These are phyloP conservation scores for Adelognathus sp. DNA, from an alignment of 2,888 invertebrate species.

Conservation along the genomic window DNA sequence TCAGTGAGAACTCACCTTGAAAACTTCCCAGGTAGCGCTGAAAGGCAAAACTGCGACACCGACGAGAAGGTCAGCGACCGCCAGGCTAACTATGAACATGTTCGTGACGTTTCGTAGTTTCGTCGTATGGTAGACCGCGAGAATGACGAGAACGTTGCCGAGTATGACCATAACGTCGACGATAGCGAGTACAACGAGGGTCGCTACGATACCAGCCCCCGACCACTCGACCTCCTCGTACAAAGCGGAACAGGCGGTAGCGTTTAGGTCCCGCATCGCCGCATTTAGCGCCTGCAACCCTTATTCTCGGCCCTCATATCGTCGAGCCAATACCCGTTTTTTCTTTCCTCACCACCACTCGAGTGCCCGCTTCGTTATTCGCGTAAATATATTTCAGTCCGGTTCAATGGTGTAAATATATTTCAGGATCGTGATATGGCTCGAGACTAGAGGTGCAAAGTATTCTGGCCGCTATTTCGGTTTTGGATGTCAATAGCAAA, in stretches of 20 bases:
- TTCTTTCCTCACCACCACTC: slow-evolving; percentile 1
- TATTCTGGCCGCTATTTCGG: no score
- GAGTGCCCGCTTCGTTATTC: slow-evolving; percentile 14
- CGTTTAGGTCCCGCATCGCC: slow-evolving; percentile 89
- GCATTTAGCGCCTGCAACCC: slow-evolving; percentile 74
- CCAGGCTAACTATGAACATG: slow-evolving; percentile 97
- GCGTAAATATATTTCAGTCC: not conserved
- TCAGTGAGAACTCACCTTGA: slow-evolving; percentile 85
- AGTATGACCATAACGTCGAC: slow-evolving; percentile 95
- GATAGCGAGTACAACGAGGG: slow-evolving; percentile 89
- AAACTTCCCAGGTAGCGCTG: slow-evolving; percentile 96
- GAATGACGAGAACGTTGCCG: slow-evolving; percentile 95
- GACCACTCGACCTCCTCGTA: slow-evolving; percentile 92
- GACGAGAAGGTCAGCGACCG: slow-evolving; percentile 97
- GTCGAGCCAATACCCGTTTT: not conserved
- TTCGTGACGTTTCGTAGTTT: slow-evolving; percentile 98
- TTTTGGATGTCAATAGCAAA: no score
- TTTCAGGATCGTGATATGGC: no score
- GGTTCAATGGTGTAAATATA: no score
- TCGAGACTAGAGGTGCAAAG: no score
- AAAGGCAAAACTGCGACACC: slow-evolving; percentile 97
- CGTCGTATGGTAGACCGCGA: slow-evolving; percentile 94
- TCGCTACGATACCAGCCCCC: slow-evolving; percentile 89
- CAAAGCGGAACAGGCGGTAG: slow-evolving; percentile 90
- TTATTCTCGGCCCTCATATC: slow-evolving; percentile 60